These are phyloP conservation scores for Trinorchestia longiramus DNA, from an alignment of 1,140 invertebrate species.

Conservation along the genomic window DNA sequence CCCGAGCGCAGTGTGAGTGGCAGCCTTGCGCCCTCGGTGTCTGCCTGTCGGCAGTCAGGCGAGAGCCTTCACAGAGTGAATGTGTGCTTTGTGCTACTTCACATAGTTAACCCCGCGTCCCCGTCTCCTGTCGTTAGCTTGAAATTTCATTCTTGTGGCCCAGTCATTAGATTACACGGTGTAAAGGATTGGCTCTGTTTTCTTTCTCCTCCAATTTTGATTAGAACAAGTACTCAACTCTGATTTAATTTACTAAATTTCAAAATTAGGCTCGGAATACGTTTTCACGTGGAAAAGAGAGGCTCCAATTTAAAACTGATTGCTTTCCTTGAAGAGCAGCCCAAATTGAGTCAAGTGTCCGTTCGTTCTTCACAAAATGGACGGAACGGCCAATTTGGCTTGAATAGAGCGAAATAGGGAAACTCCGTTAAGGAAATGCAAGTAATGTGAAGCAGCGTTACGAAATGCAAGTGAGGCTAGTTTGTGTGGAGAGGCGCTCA, in stretches of 20 bases:
- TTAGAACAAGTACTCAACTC: not conserved
- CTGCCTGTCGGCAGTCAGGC: slow-evolving; percentile 3
- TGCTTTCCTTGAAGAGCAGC: slow-evolving; percentile 37
- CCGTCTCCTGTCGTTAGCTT: not conserved
- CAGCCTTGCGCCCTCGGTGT: slow-evolving; percentile 2
- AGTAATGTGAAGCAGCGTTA: not conserved
- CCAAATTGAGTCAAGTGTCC: slow-evolving; percentile 35
- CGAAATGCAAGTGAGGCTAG: not conserved
- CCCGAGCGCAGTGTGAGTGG: not conserved
- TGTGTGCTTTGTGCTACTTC: not conserved
- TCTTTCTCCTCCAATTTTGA: not conserved
- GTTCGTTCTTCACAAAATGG: slow-evolving; percentile 31
- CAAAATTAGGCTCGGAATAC: not conserved
- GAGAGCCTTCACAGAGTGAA: not conserved
- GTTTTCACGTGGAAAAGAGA: slow-evolving; percentile 7
- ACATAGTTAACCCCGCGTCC: not conserved
- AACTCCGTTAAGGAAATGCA: not conserved
- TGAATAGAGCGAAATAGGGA: not conserved
- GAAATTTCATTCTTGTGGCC: not conserved
- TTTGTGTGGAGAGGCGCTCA: not conserved
- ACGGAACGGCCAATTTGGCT: not conserved
- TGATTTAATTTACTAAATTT: not conserved
- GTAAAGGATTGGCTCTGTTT: not conserved
- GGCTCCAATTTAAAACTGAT: slow-evolving; percentile 35
- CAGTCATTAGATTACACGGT: not conserved